These are phyloP conservation scores for Cricetomys ansorgei DNA, from an alignment of 2,113 vertebrate genomes.

Conservation along the genomic window DNA sequence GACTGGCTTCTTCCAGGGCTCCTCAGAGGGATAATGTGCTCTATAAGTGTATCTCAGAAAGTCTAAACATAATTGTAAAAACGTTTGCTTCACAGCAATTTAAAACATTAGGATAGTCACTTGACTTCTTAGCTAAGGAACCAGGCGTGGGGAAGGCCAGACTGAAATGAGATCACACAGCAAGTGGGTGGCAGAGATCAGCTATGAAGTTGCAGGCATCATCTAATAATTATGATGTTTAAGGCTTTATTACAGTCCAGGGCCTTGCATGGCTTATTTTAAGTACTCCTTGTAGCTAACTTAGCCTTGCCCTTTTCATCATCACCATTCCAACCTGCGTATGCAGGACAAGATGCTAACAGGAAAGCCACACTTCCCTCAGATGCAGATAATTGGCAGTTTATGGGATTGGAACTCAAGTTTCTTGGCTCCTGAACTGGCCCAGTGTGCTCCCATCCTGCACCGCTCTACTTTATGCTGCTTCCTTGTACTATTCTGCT, in stretches of 20 bases:
- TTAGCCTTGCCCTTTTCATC: neutral
- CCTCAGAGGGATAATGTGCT: neutral
- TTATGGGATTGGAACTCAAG: neutral
- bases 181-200: neutral
- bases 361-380: neutral
- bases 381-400: neutral
- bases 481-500: neutral
- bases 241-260: neutral
- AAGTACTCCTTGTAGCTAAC: neutral
- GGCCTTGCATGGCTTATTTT: neutral
- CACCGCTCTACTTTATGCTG: neutral
- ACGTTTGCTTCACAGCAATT: neutral
- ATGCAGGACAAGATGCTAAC: neutral
- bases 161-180: neutral
- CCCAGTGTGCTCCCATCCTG: neutral
- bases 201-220: neutral
- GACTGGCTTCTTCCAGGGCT: neutral
- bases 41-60: neutral
- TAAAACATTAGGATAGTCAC: neutral
- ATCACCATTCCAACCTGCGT: neutral
- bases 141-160: neutral
- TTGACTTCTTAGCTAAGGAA: constrained; percentile 21
- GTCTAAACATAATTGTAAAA: constrained; percentile 16
- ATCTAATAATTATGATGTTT: neutral
- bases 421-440: neutral